A percentile compares a stretch with the other conserved stretches of the same genome.
Conservation (phyloP, 2,113 vertebrate genomes). For the Channa maculata region DNA sequence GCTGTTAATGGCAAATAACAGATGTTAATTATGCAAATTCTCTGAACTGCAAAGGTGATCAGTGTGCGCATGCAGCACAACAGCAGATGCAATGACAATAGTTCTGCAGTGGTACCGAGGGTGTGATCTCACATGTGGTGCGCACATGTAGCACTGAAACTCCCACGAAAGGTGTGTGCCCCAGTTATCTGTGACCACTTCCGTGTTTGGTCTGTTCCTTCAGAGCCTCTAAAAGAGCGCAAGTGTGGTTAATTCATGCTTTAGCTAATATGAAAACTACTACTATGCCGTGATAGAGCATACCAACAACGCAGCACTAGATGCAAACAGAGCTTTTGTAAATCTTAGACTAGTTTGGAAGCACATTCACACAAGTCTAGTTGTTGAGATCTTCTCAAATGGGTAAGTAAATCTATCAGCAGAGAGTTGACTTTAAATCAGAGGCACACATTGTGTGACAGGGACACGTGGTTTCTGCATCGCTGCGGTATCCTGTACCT, state of each 20-base stretch:
- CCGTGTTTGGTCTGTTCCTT: too few species aligned
- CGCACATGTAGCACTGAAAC: too few species aligned
- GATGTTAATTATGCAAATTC: too few species aligned
- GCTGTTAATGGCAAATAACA: too few species aligned
- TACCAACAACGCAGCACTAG: background rate
- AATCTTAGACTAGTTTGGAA: background rate
- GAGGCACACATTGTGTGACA: background rate
- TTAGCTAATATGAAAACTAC: background rate
- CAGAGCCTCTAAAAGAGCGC: background rate
- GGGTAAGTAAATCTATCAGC: conserved; percentile 18
- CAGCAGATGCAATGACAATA: too few species aligned
- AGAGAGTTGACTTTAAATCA: conserved; percentile 15
- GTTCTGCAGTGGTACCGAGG: too few species aligned
- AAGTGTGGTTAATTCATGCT: background rate
- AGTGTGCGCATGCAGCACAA: too few species aligned
- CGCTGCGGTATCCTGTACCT: background rate
- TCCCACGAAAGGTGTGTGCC: too few species aligned
- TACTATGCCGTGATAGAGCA: background rate
- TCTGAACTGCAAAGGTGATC: too few species aligned
- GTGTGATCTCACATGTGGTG: too few species aligned
- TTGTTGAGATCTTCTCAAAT: conserved; percentile 30
- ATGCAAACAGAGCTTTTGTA: conserved; percentile 12
- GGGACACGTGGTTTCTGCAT: conserved; percentile 8
- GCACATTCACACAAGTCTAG: background rate
- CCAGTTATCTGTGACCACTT: too few species aligned